Base-by-base conservation (phyloP, 1,140 invertebrate species). In the Calliopsis andreniformis region DNA sequence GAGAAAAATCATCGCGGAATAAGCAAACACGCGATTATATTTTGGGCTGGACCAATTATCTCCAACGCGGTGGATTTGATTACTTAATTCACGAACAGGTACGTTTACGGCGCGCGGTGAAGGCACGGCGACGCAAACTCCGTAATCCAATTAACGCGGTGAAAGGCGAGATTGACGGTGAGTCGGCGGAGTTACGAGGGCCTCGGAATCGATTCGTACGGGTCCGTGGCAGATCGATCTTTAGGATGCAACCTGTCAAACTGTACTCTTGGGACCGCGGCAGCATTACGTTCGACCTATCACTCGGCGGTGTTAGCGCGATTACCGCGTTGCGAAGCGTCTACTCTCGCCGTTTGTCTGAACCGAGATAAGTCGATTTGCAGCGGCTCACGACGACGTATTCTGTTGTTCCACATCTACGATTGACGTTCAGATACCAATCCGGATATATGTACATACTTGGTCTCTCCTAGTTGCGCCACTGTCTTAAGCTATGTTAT, bases 101-200 rank as follows among this genome's bases (percentile, higher is more conserved):
- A 75, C 30, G 63, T 67, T 43, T 55, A 75, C 32, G 20, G 16
- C 3, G 35, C 39, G 23, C 49, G 69, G 68, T 23, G 51, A 56
- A 32, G 62, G 62, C 47, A 53, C 35, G 49, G 75, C 56, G 49
- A 79, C 56, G 76, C 80, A 72, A 82, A 81, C 59, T 62, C 58
- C 66, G 49, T 83, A 83, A 83, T 83, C 80, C 80, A 83, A 83
- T 83, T 83, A 83, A 83, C 80, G 70, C 80, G 67, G 61, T 79
- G 80, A 83, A 83, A 83, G 69, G 77, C 59, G 61, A 79, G 81
- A 83, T 83, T 82, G 81, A 83, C 81, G 79, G 81, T 79, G 80
- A 83, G 66, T 79, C 76, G 81, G 71, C 80, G 71, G 66, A 76
- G 78, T 76, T 84, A 55, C 77, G 55, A 76, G 70, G 66, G 55